These are phyloP conservation scores for Lochmaea capreae DNA, from an alignment of 2,888 invertebrate genomes.

Conservation along the genomic window DNA sequence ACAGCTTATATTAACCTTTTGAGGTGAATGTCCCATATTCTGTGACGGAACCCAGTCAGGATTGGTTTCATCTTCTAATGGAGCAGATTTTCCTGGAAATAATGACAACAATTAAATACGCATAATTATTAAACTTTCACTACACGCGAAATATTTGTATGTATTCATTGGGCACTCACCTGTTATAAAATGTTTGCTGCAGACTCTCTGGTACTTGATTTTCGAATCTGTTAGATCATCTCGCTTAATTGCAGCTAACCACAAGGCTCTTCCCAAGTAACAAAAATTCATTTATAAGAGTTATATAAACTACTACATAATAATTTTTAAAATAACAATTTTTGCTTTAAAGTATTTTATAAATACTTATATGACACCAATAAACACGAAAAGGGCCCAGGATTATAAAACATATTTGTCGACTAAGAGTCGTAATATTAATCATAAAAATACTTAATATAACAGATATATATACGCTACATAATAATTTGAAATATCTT, in stretches of 20 bases:
- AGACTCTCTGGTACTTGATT: conserved; percentile 33
- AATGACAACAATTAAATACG: conserved; percentile 1
- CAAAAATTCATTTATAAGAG: too few relatives aligned
- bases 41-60: conserved; percentile 36
- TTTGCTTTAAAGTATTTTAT: too few relatives aligned
- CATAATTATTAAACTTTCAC: conserved; percentile 14
- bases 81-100: conserved; percentile 28
- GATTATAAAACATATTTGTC: too few relatives aligned
- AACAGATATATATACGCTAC: too few relatives aligned
- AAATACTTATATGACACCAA: too few relatives aligned
- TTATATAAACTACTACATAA: too few relatives aligned
- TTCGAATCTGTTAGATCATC: conserved; percentile 29
- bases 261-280: conserved; percentile 22
- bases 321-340: too few relatives aligned
- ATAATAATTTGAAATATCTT: too few relatives aligned
- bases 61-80: conserved; percentile 24
- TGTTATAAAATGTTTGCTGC: conserved; percentile 32
- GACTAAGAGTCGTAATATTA: too few relatives aligned
- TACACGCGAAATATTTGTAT: conserved; percentile 10
- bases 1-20: conserved; percentile 11
- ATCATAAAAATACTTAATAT: too few relatives aligned
- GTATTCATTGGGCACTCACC: conserved; percentile 6
- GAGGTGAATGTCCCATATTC: conserved; percentile 28
- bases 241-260: conserved; percentile 32
- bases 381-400: too few relatives aligned